Percentiles rank a stretch among this genome's conserved stretches.
Evolutionary conservation across 2,113 vertebrate genomes (phyloP).

Genomic region (Sphaerodactylus townsendi): DNA sequence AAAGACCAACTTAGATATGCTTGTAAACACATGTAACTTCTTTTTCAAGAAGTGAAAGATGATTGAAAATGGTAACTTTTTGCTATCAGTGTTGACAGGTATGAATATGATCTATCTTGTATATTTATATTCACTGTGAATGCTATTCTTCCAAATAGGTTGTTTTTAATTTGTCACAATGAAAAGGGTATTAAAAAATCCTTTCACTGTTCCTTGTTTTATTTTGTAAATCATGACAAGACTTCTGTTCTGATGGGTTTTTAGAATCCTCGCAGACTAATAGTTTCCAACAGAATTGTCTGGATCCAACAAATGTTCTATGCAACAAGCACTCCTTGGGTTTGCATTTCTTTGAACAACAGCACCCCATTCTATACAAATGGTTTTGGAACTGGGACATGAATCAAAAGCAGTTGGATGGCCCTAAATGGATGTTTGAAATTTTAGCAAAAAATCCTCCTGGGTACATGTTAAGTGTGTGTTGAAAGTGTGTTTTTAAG

Average conservation of each 20-base stretch:
- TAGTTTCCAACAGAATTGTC: background rate
- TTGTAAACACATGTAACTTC: slow-evolving; percentile 37
- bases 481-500: background rate
- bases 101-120: slow-evolving; percentile 37
- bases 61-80: background rate
- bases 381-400: background rate
- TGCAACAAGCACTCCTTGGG: too few relatives aligned
- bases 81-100: slow-evolving; percentile 29
- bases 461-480: background rate
- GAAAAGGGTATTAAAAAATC: background rate
- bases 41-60: slow-evolving; percentile 31
- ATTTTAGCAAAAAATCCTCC: too few relatives aligned
- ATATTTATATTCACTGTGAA: slow-evolving; percentile 27
- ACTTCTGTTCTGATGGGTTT: background rate
- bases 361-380: background rate
- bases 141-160: slow-evolving; percentile 34
- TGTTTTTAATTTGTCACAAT: slow-evolving; percentile 6
- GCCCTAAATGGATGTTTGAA: too few relatives aligned
- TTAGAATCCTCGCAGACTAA: background rate
- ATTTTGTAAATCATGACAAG: slow-evolving; percentile 1
- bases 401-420: too few relatives aligned
- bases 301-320: background rate
- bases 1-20: background rate
- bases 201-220: background rate
- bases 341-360: background rate